Evolutionary conservation across 1,140 invertebrate genomes (phyloP), one percentile per base, ranked within the genome.

Genomic region (Eriocheir sinensis): DNA sequence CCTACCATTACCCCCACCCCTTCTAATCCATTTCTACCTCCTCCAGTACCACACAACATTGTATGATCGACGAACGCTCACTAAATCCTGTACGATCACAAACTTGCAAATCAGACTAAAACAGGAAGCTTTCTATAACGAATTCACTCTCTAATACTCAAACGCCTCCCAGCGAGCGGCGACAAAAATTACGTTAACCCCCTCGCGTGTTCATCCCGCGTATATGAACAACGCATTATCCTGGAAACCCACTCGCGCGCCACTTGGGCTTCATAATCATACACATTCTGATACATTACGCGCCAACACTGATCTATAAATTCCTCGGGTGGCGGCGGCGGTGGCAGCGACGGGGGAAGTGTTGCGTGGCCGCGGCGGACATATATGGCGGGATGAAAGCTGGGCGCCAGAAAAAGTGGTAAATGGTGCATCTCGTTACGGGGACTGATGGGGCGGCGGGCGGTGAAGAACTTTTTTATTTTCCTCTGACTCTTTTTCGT

Each of bases 191-290:
- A 72, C 60, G 60, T 72, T 72, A 72, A 72, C 60, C 27, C 60
- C 27, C 60, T 72, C 60, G 60, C 60, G 27, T 72, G 60, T 72
- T 72, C n/a, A 72, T n/a, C n/a, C n/a, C n/a, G n/a, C n/a, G 60
- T 21, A 21, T 72, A n/a, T 12, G 60, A 72, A 72, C n/a, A 72
- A n/a, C n/a, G 60, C 60, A 72, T 72, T n/a, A 72, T 72, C 60
- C 21, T 72, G 60, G 60, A 72, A 53, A 72, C 27, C 21, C 60
- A 72, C 27, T 21, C 60, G 60, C 17, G 0, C 27, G 60, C 60
- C 60, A 72, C 60, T 72, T 72, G 60, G 60, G 60, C 27, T 72
- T 72, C 60, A 72, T 72, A 72, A 72, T 72, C 60, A 72, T 72
- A 72, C 27, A 72, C 60, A 72, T 72, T 72, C n/a, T 72, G 60